Percentiles rank a stretch among this genome's conserved stretches.
phyloP scores from a whole-genome alignment of 2,113 vertebrate species.

The Otolemur garnettii region DNA sequence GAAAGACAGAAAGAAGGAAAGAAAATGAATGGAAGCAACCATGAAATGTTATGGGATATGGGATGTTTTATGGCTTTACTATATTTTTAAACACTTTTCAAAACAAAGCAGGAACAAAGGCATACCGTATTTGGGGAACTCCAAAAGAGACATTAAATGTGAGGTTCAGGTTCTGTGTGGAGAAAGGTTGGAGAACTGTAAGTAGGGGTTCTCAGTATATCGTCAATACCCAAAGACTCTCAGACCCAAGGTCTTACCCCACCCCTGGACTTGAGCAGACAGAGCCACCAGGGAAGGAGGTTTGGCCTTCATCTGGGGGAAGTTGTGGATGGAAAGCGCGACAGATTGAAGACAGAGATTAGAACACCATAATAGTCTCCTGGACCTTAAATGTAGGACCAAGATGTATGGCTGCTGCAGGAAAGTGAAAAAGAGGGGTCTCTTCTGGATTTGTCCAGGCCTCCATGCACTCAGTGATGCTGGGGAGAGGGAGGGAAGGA shows the following conservation, averaged over 20 bases:
- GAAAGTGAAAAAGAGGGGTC: not conserved
- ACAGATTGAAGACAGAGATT: not conserved
- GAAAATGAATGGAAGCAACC: not conserved
- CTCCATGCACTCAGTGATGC: accelerated
- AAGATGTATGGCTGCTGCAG: not conserved
- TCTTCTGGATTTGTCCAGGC: not conserved
- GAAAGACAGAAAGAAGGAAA: no score
- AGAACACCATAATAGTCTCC: accelerated
- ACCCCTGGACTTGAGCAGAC: not conserved
- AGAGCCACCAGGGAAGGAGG: not conserved
- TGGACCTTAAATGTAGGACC: accelerated
- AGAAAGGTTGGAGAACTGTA: not conserved
- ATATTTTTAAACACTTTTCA: not conserved
- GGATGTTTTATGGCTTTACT: not conserved
- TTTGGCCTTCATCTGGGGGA: not conserved
- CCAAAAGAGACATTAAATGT: not conserved
- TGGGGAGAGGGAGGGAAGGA: not conserved
- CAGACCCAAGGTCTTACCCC: accelerated
- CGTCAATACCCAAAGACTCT: not conserved
- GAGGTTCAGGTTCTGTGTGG: not conserved
- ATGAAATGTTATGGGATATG: not conserved
- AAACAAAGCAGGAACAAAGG: not conserved
- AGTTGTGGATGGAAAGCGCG: not conserved
- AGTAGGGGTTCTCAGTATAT: accelerated
- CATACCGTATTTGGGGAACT: no score